Evolutionary conservation across 2,888 invertebrate genomes (phyloP).

Genomic region (Tenthredo notha): DNA sequence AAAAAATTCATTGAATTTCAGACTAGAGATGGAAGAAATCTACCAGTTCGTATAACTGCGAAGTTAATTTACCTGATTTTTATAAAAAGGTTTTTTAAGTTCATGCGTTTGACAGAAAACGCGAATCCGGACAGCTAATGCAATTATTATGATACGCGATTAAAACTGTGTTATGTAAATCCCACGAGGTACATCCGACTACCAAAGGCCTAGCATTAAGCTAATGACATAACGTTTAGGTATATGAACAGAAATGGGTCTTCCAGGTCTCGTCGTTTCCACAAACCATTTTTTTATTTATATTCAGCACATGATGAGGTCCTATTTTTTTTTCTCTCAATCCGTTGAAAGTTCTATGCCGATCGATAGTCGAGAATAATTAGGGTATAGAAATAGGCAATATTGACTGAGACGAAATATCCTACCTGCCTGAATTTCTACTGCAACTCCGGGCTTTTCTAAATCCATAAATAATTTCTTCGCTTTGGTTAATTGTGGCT

Average conservation of each 20-base stretch:
- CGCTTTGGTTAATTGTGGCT: conserved; percentile 16
- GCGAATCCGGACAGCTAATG: not conserved
- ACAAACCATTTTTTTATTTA: not conserved
- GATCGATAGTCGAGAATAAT: not conserved
- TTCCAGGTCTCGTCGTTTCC: not conserved
- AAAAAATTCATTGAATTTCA: not conserved
- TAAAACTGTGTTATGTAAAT: conserved; percentile 31
- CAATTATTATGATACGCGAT: conserved; percentile 24
- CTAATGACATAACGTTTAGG: not conserved
- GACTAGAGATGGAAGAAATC: too few species aligned
- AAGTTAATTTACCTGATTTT: not conserved
- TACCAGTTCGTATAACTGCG: not conserved
- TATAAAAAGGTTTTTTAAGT: not conserved
- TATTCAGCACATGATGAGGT: too few species aligned
- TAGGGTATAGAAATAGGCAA: not conserved
- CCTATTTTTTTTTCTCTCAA: too few species aligned
- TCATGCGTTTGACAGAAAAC: not conserved
- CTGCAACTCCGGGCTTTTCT: not conserved
- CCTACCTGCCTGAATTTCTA: not conserved
- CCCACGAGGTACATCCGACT: not conserved
- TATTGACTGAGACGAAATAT: conserved; percentile 12
- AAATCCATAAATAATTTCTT: conserved; percentile 25
- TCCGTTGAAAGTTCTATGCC: not conserved
- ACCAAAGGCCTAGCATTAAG: not conserved
- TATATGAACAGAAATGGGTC: not conserved